Evolutionary conservation across 1,140 invertebrate genomes (phyloP).

Genomic region (Andrena cerasifolii): DNA sequence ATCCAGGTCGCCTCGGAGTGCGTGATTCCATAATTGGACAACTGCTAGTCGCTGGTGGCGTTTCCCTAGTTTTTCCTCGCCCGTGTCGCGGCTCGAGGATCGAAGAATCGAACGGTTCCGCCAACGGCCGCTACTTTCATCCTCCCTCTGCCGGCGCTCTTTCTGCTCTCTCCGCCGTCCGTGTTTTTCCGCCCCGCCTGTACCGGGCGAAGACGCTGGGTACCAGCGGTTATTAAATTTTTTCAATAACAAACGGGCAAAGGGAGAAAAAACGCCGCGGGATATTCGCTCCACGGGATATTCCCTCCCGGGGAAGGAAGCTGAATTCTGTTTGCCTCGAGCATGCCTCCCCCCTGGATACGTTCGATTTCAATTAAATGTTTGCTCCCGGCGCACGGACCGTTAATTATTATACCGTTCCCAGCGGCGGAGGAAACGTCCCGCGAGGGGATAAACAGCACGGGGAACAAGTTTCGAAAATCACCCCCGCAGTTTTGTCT

Average conservation of each 20-base stretch:
- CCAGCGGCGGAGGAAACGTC: not conserved
- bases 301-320: conserved; percentile 21
- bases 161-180: not conserved
- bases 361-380: conserved; percentile 75
- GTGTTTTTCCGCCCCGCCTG: not conserved
- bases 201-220: conserved; percentile 5
- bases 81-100: not conserved
- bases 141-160: too few relatives aligned
- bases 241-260: conserved; percentile 46
- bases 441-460: not conserved
- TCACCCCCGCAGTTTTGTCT: not conserved
- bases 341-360: conserved; percentile 60
- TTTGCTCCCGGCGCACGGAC: conserved; percentile 63
- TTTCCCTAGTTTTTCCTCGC: not conserved
- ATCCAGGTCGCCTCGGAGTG: not conserved
- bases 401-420: conserved; percentile 37
- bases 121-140: not conserved
- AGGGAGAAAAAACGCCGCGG: not conserved
- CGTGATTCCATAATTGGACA: conserved; percentile 20
- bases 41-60: not conserved
- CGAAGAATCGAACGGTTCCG: not conserved
- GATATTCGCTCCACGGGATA: conserved; percentile 51
- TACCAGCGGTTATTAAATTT: conserved; percentile 58
- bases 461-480: not conserved
- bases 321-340: conserved; percentile 36